Conservation (phyloP, 37 sponge, comb jelly and placozoan species). For the Crambe crambe region DNA sequence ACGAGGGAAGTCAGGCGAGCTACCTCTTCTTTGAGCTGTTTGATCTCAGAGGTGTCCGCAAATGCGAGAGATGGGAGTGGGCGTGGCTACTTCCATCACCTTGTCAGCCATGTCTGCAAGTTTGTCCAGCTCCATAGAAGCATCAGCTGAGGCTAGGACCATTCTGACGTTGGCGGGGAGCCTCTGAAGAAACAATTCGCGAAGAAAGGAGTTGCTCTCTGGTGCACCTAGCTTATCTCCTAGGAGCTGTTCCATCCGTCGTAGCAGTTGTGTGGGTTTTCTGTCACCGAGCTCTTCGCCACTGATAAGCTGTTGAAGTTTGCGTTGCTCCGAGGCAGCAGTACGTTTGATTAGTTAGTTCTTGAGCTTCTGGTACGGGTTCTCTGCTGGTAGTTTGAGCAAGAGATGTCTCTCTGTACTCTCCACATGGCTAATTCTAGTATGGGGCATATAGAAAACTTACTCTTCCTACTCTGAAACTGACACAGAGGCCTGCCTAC, state of each 20-base stretch:
- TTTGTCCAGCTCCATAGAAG: constrained; percentile 20
- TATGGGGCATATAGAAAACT: too few relatives aligned
- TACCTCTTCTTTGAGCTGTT: constrained; percentile 43
- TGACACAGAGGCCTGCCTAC: too few relatives aligned
- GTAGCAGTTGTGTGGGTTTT: constrained; percentile 62
- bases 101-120: constrained; percentile 18
- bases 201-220: constrained; percentile 4
- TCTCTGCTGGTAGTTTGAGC: not conserved
- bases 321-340: constrained; percentile 51
- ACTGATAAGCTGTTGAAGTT: constrained; percentile 57
- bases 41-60: constrained; percentile 1
- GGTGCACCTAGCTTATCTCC: constrained; percentile 35
- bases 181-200: constrained; percentile 36
- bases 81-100: not conserved
- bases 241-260: constrained; percentile 62
- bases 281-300: constrained; percentile 61
- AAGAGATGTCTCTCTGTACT: not conserved
- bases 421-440: too few relatives aligned
- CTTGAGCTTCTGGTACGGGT: not conserved
- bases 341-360: constrained; percentile 15
- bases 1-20: constrained; percentile 39
- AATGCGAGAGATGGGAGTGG: not conserved
- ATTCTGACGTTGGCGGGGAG: constrained; percentile 54
- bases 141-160: constrained; percentile 51
- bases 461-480: too few relatives aligned